These are phyloP conservation scores for Crocuta crocuta DNA, from an alignment of 2,113 vertebrate genomes.

Conservation along the genomic window DNA sequence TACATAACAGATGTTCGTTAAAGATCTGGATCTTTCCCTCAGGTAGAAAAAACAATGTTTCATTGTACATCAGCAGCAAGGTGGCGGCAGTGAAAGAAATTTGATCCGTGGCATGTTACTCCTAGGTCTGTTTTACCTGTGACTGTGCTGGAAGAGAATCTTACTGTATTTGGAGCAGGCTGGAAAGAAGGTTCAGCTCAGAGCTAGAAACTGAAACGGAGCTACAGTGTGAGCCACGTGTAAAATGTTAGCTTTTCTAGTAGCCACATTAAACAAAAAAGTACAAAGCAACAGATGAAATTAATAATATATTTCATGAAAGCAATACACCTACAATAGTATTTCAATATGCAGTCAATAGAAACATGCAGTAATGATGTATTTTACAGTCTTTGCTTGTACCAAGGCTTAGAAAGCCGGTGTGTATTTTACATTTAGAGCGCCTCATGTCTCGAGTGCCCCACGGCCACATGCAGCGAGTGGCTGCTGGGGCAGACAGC, in stretches of 20 bases:
- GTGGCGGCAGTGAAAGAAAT: background rate
- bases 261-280: background rate
- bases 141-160: background rate
- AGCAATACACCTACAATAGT: background rate
- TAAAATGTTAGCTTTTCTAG: background rate
- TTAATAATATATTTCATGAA: background rate
- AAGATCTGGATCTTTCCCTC: background rate
- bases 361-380: background rate
- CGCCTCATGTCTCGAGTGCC: background rate
- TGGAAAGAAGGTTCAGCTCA: background rate
- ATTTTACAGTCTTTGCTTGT: background rate
- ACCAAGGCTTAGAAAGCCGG: background rate
- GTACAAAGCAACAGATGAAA: constrained; percentile 3
- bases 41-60: background rate
- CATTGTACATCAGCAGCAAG: background rate
- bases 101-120: background rate
- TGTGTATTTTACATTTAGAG: background rate
- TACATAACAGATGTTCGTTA: background rate
- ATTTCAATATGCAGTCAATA: background rate
- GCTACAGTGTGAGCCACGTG: background rate
- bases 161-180: background rate
- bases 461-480: background rate
- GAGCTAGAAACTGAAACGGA: background rate
- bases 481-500: background rate
- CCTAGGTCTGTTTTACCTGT: background rate